Percentiles rank a stretch among this genome's conserved stretches.
These are phyloP conservation scores for Mungos mungo DNA, from an alignment of 2,113 vertebrate genomes.

Conservation along the genomic window DNA sequence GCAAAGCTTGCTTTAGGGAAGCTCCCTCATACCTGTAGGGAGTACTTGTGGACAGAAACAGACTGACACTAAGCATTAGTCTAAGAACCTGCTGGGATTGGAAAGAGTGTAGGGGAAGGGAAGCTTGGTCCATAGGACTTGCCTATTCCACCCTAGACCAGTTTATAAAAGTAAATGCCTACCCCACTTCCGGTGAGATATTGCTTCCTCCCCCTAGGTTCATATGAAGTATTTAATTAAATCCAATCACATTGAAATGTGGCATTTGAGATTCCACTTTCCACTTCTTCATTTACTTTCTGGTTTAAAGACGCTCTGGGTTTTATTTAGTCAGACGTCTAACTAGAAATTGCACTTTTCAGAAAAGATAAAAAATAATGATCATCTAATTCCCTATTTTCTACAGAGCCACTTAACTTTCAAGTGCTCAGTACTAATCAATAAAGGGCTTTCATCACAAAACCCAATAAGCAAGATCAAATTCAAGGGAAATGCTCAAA, in stretches of 20 bases:
- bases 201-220: not conserved
- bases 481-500: constrained; percentile 70
- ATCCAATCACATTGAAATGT: constrained; percentile 14
- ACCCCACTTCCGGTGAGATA: not conserved
- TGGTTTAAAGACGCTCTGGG: constrained; percentile 38
- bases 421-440: constrained; percentile 74
- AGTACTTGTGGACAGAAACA: not conserved
- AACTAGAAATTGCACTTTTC: constrained; percentile 77
- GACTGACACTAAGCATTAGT: not conserved
- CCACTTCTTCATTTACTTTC: constrained; percentile 46
- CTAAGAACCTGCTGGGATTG: not conserved
- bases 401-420: constrained; percentile 78
- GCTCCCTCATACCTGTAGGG: not conserved
- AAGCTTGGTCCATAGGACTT: not conserved
- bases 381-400: constrained; percentile 80
- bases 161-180: not conserved
- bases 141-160: not conserved
- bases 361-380: constrained; percentile 79
- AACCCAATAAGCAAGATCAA: constrained; percentile 78
- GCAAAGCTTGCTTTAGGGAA: not conserved
- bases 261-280: constrained; percentile 53
- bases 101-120: not conserved
- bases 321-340: constrained; percentile 71
- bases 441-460: constrained; percentile 80
- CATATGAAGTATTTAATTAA: constrained; percentile 65